These are phyloP conservation scores for Epicampocera succincta DNA, from an alignment of 2,888 invertebrate genomes.

Conservation along the genomic window DNA sequence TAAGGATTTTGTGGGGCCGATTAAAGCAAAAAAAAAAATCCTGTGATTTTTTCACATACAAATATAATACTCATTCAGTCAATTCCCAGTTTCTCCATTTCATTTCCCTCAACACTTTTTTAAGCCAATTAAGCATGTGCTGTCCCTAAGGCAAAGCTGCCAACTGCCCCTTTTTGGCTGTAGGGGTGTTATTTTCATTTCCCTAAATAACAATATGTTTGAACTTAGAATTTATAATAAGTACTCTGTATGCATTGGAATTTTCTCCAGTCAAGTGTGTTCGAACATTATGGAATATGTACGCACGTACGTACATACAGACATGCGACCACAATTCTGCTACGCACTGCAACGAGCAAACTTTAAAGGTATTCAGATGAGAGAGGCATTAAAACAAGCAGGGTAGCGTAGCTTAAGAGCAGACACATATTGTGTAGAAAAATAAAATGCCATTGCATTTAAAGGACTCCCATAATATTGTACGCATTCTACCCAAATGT, in stretches of 20 bases:
- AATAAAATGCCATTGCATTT: constrained; percentile 55
- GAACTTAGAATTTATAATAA: constrained; percentile 56
- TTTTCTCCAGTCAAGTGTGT: constrained; percentile 44
- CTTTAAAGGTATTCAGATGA: constrained; percentile 18
- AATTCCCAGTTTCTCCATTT: background rate
- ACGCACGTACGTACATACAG: too few relatives aligned
- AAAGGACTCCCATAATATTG: constrained; percentile 49
- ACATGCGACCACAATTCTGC: background rate
- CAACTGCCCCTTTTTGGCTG: background rate
- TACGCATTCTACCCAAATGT: constrained; percentile 35
- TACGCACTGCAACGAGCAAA: constrained; percentile 16
- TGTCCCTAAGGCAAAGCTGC: too few relatives aligned
- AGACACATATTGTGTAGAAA: constrained; percentile 21
- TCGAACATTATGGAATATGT: constrained; percentile 19
- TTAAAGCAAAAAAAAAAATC: too few relatives aligned
- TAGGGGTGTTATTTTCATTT: constrained; percentile 6
- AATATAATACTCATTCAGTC: too few relatives aligned
- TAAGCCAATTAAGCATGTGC: too few relatives aligned
- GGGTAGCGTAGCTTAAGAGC: constrained; percentile 35
- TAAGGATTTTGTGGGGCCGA: too few relatives aligned
- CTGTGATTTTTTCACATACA: background rate
- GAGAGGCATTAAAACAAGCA: constrained; percentile 30
- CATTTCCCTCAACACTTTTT: background rate
- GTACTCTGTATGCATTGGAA: constrained; percentile 62
- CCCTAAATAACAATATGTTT: constrained; percentile 21